Evolutionary conservation across 2,888 invertebrate species (phyloP), one percentile per base, ranked within the genome.

Genomic region (Phengaris arion): DNA sequence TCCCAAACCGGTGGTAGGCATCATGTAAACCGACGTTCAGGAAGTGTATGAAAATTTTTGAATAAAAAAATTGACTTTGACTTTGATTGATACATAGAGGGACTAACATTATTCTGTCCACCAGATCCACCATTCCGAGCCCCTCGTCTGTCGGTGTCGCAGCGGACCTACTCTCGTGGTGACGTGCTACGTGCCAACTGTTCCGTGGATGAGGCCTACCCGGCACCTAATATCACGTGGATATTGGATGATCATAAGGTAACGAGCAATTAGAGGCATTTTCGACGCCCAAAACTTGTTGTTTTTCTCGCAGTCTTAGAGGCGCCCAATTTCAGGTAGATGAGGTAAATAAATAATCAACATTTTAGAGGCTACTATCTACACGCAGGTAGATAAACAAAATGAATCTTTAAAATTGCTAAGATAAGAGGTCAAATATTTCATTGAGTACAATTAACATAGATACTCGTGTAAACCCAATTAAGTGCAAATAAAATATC

Each of bases 161-260:
- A 94, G 68, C 88, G 90, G 52, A 94, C 94, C 68, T 93, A 94
- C 82, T 94, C 94, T 12, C 90, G 94, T 15, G 95, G 95, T 0
- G 95, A 95, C 78, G 89, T 94, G 46, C 85, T 95, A 45, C 88
- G 94, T 35, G 95, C 95, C 59, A 95, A 95, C 86, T 95, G 95
- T 81, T 91, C 94, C 2, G 94, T 95, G 0, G 95, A 95, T 77
- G 94, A 94, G 52, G 93, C 95, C 0, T 95, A 94, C 77, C 95
- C 95, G 0, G 94, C 95, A 0, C 93, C 95, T 2, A 95, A 95
- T 83, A 93, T 95, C 79, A 95, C 95, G 1, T 95, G 95, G 94
- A 94, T 94, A 77, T 87, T 95, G 75, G 95, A 95, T 80, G 94
- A 94, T 0, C 88, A 89, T 74, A 93, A 92, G 88, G 94, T 93